Evolutionary conservation across 2,888 invertebrate genomes (phyloP), one percentile per base, ranked within the genome.

Genomic region (Nephrocerus scutellatus): DNA sequence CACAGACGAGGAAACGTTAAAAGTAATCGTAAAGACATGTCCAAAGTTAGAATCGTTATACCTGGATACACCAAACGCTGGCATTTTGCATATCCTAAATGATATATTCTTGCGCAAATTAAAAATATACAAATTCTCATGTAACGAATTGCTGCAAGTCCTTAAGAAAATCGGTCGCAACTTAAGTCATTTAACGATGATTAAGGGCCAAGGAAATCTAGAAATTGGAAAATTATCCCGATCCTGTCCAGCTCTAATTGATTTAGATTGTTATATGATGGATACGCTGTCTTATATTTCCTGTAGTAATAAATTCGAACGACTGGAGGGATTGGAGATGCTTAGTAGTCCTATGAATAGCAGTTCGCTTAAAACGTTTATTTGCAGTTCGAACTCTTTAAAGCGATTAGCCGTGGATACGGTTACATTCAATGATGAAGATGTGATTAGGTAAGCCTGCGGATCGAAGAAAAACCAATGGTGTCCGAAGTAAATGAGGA

Each of bases 191-290:
- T 61, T 78, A 25, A 77, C 78, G 65, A 65, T 78, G 40, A 77
- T 77, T 4, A 75, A 70, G 31, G 73, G 77, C 0, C 65, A 60
- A 1, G 77, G 77, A 0, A 73, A 74, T 6, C 68, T 79, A 44
- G 78, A 79, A 49, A 70, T 77, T 41, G 75, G 75, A 5, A 71
- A 74, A 49, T 69, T 78, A 59, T 74, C 75, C 10, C 72, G 75
- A 38, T 68, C 73, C 3, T 78, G 78, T 44, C 74, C 77, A 7
- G 73, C 75, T 47, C 58, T 82, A 22, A 69, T 74, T 38, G 76
- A 74, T 44, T 59, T 82, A 45, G 82, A 82, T 55, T 79, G 77
- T 53, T 82, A 77, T 53, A 77, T 79, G 62, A 74, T 80, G 58
- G 77, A 77, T 36, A 72, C 77, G 3, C 67, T 76, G 10, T 74